phyloP scores from a whole-genome alignment of 1,140 invertebrate species.

The Bombus difficillimus region DNA sequence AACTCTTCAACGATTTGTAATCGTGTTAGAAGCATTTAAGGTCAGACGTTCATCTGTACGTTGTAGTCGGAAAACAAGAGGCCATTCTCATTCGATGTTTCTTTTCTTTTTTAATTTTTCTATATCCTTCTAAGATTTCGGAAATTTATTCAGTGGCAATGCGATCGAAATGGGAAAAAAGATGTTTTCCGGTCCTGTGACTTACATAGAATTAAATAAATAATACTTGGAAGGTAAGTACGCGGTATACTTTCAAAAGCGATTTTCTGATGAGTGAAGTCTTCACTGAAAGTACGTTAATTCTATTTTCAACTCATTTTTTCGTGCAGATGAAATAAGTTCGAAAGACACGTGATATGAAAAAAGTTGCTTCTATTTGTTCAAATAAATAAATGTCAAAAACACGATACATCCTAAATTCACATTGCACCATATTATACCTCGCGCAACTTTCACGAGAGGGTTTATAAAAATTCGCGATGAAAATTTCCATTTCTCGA shows the following conservation, averaged over 20 bases:
- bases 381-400: background rate
- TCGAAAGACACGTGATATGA: background rate
- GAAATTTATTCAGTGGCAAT: too few relatives aligned
- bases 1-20: constrained; percentile 7
- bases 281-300: too few relatives aligned
- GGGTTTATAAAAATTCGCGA: background rate
- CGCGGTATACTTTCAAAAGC: too few relatives aligned
- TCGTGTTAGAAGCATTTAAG: background rate
- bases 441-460: background rate
- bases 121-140: too few relatives aligned
- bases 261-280: too few relatives aligned
- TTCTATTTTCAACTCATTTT: too few relatives aligned
- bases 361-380: background rate
- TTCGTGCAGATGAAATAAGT: background rate
- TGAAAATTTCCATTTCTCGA: background rate
- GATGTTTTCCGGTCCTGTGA: too few relatives aligned
- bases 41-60: background rate
- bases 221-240: too few relatives aligned
- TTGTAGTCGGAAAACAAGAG: background rate
- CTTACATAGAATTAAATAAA: too few relatives aligned
- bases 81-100: background rate
- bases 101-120: background rate
- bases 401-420: background rate
- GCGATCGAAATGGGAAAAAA: too few relatives aligned
- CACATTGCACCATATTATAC: background rate